A percentile compares a stretch with the other conserved stretches of the same genome.
These are phyloP conservation scores for Piscicola geometra DNA, from an alignment of 2,888 invertebrate genomes.

Conservation along the genomic window DNA sequence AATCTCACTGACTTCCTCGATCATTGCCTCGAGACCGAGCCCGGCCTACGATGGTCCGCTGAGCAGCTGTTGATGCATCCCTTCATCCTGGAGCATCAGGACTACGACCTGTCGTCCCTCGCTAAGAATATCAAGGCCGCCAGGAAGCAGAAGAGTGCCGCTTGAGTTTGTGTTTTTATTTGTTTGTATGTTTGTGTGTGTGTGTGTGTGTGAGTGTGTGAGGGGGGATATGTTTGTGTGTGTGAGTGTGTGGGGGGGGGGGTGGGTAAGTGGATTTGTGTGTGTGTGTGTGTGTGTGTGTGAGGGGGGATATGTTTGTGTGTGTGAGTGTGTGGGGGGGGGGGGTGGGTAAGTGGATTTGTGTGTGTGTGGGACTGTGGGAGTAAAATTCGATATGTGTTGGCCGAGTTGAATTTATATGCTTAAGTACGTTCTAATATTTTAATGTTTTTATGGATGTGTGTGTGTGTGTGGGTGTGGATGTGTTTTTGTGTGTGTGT, in stretches of 20 bases:
- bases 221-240: neutral
- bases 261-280: neutral
- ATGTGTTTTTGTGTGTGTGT: no score
- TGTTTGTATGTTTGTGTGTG: constrained; percentile 14
- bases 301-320: neutral
- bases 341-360: neutral
- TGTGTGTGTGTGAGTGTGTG: constrained; percentile 12
- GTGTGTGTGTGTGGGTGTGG: neutral
- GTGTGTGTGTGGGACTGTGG: neutral
- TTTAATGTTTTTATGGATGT: no score
- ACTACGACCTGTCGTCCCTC: constrained; percentile 77
- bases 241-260: constrained; percentile 10
- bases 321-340: neutral
- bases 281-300: neutral
- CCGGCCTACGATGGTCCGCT: constrained; percentile 59
- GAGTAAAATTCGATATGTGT: no score
- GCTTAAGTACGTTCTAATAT: no score
- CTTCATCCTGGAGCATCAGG: constrained; percentile 87
- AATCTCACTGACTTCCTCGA: constrained; percentile 43
- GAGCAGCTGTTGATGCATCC: constrained; percentile 70
- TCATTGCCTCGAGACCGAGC: constrained; percentile 61
- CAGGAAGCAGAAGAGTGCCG: constrained; percentile 46
- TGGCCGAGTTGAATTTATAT: no score
- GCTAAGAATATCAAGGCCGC: constrained; percentile 76
- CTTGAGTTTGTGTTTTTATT: neutral